Conservation (phyloP, 2,113 vertebrate species). For the Solea solea region DNA sequence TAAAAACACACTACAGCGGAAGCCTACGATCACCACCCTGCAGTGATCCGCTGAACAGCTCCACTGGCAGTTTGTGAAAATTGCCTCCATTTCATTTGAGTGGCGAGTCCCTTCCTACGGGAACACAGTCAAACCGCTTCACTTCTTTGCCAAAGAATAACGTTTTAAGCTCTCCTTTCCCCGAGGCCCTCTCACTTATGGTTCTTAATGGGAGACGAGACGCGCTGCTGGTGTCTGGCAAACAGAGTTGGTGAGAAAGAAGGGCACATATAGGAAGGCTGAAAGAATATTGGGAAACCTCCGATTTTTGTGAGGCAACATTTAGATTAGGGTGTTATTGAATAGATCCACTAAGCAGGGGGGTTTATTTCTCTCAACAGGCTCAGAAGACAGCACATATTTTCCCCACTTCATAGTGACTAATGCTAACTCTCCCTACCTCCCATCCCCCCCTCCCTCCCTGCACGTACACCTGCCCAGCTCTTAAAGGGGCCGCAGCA, state of each 20-base stretch:
- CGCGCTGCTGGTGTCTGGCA: slow-evolving; percentile 1
- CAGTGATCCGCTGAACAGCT: slow-evolving; percentile 14
- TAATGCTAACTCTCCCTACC: no score
- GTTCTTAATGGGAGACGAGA: not conserved
- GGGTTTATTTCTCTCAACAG: no score
- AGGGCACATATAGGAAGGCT: not conserved
- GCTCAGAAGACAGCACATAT: no score
- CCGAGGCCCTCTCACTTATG: not conserved
- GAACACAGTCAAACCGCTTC: not conserved
- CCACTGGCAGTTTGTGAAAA: slow-evolving; percentile 21
- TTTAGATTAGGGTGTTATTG: not conserved
- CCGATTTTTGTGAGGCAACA: slow-evolving; percentile 2
- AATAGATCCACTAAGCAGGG: no score
- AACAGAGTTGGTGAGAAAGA: not conserved
- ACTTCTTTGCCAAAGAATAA: slow-evolving; percentile 10
- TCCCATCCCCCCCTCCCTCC: no score
- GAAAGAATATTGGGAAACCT: not conserved
- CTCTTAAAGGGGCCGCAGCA: no score
- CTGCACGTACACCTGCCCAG: no score
- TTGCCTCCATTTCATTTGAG: slow-evolving; percentile 41
- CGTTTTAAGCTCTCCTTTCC: not conserved
- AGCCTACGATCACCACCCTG: slow-evolving; percentile 9
- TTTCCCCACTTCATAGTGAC: no score
- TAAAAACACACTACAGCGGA: not conserved
- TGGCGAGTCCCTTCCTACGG: slow-evolving; percentile 9